phyloP scores from a whole-genome alignment of 2,113 vertebrate species.

The Phaethornis superciliosus region DNA sequence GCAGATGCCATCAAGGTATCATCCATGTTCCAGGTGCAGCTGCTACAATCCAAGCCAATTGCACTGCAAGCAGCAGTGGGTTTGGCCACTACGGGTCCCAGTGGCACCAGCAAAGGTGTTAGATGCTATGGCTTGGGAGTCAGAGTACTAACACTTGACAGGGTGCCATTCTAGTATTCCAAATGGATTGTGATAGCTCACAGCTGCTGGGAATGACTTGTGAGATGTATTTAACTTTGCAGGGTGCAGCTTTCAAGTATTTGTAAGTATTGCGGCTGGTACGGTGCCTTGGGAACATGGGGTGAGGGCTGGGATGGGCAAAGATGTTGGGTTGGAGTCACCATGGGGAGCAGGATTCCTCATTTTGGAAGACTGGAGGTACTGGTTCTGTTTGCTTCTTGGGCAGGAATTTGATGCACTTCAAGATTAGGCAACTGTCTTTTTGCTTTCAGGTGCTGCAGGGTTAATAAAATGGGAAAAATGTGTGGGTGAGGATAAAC shows the following conservation, averaged over 20 bases:
- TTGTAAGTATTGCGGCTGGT: not conserved
- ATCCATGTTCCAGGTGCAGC: fast-evolving
- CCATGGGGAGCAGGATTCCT: not conserved
- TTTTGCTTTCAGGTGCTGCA: not conserved
- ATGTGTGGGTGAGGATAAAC: not conserved
- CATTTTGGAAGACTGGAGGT: not conserved
- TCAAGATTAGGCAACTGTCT: not conserved
- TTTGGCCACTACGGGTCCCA: not conserved
- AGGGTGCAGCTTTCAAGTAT: not conserved
- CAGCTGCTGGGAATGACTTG: not conserved
- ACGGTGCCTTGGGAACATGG: not conserved
- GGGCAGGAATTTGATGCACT: not conserved
- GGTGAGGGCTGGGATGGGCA: not conserved
- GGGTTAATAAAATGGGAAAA: not conserved
- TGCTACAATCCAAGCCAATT: not conserved
- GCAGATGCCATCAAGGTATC: fast-evolving
- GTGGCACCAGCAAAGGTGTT: not conserved
- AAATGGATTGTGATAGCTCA: fast-evolving
- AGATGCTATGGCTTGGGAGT: not conserved
- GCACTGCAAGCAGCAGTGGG: no score
- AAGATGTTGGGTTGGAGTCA: not conserved
- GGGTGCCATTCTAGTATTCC: not conserved
- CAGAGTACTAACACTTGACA: not conserved
- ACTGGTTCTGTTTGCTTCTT: not conserved
- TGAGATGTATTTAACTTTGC: not conserved